Evolutionary conservation across 2,888 invertebrate species (phyloP), one percentile per base, ranked within the genome.

Genomic region (Hyposoter dolosus): DNA sequence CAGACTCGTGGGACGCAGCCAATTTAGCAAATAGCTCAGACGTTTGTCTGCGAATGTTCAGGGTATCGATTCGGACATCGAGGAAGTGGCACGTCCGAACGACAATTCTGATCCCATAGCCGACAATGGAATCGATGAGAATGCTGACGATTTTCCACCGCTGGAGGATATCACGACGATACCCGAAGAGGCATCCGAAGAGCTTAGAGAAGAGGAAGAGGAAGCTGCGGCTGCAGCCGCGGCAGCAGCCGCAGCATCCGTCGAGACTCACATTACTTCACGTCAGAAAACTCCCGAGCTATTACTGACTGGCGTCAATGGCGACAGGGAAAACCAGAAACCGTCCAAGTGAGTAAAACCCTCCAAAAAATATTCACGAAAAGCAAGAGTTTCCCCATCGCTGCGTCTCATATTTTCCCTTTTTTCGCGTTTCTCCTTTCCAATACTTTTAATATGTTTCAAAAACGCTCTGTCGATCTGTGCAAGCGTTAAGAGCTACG

Each of bases 1-100:
- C 7, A 56, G 56, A 7, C 10, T 10, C 19, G 15, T 28, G 60
- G 60, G 28, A 5, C 5, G 4, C 15, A 15, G 60, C 15, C 28
- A 28, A 60, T 60, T 60, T 1, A 28, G 28, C 6, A 60, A 60
- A 60, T 28, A 28, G 5, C 45, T 68, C 43, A 68, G 4, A n/a
- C 0, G 15, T 28, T 19, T 77, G 83, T 83, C 82, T 75, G 75
- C 15, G 72, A 65, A 79, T 82, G 35, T 85, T 79, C 84, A 97
- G 95, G 98, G 98, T 85, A 98, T 98, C 93, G 98, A 98, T 94
- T 98, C 98, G 28, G 98, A 98, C 93, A 98, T 98, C 91, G 98
- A 98, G 94, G 98, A 98, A 94, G 97, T 97, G 92, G 95, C 96
- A 80, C 96, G 97, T 68, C 97, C 97, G 80, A 96, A 96, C 72